A percentile compares a stretch with the other conserved stretches of the same genome.
phyloP scores from a whole-genome alignment of 1,140 invertebrate species.

The Metopolophium dirhodum region DNA sequence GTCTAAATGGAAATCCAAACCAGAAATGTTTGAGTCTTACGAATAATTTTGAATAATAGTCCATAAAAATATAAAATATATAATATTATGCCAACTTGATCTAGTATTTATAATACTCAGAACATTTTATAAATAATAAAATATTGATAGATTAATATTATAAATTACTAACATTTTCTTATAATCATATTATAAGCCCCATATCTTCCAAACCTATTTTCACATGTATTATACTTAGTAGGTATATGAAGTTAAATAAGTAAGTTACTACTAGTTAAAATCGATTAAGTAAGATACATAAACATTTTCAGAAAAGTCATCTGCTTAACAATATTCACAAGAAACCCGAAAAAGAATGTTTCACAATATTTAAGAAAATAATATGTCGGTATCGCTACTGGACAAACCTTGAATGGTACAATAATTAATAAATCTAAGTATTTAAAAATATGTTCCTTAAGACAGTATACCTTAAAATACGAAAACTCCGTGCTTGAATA shows the following conservation, averaged over 20 bases:
- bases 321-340: neutral
- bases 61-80: neutral
- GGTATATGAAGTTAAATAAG: too few species aligned
- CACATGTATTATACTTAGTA: too few species aligned
- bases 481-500: neutral
- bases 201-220: neutral
- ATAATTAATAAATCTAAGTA: neutral
- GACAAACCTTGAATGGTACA: neutral
- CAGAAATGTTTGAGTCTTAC: neutral
- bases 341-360: neutral
- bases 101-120: neutral
- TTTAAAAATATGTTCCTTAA: neutral
- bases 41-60: neutral
- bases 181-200: neutral
- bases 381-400: neutral
- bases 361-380: neutral
- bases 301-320: neutral
- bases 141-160: too few species aligned
- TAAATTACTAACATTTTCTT: neutral
- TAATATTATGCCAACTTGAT: neutral
- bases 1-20: too few species aligned
- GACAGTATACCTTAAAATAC: neutral
- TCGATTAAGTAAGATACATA: neutral
- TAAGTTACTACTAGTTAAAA: neutral
- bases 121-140: too few species aligned